Base-by-base conservation (phyloP, 53 echinoderm and acorn worm genomes). In the Arbacia lixula region DNA sequence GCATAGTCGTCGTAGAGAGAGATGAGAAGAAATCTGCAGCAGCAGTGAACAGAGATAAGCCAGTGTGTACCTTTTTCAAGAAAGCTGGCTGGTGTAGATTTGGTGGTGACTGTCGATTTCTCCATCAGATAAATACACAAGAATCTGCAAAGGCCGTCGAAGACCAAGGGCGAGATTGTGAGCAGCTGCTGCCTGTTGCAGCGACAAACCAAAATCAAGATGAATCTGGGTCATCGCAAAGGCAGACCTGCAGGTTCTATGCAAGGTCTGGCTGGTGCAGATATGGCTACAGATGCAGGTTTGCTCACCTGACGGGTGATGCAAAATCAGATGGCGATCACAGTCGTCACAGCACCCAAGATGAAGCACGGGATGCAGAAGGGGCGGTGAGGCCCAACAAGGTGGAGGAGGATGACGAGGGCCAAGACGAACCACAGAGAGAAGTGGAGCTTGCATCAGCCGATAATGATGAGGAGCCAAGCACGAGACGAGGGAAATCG, bases 191-290 rank as follows among this genome's bases (percentile, higher is more conserved):
- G 25, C 3, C 25, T 40, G 30, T 39, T 9, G 42, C 6, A 21
- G 30, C 49, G 9, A 71, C 6, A 24, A 33, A 32, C 5, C 28
- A 24, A 67, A 14, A 5, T 10, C 27, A 27, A 67, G 20, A 28
- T 10, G 8, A 8, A 67, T 28, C 38, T 28, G 35, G 12, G 67
- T 4, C 38, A 4, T 24, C 55, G 6, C 12, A 50, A 57, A 66
- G 58, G 65, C 73, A 52, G 32, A n/a, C 20, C 55, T 91, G 91
- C 71, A 86, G 42, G 33, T 89, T 84, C 41, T 93, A 84, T 57
- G 54, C 87, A 56, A 79, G 68, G 60, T 39, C 82, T 42, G 91
- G 91, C 36, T 85, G 85, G 46, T 93, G 93, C 60, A 71, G 87
- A 39, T 90, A 87, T 60, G 89, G 84, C 25, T 87, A 53, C 85